Percentiles rank a stretch among this genome's conserved stretches.
phyloP scores from a whole-genome alignment of 2,888 invertebrate genomes.

The Syrista parreyssii region DNA sequence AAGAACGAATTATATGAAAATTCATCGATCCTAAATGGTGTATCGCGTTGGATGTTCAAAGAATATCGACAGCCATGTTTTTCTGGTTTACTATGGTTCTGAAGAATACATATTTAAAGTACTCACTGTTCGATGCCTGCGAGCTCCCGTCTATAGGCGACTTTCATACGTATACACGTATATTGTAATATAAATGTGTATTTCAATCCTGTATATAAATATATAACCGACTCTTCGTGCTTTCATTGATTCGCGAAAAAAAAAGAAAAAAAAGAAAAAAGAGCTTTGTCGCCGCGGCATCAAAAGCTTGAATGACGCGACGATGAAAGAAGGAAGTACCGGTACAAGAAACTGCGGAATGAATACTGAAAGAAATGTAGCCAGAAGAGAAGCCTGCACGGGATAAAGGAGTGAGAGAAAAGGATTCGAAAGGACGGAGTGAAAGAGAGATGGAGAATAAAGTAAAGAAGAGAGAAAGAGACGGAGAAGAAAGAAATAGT shows the following conservation, averaged over 20 bases:
- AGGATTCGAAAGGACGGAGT: conserved; percentile 19
- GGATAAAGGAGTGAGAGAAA: not conserved
- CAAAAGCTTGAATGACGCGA: conserved; percentile 57
- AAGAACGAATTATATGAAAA: not conserved
- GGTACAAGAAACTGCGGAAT: conserved; percentile 56
- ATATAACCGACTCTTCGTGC: conserved; percentile 41
- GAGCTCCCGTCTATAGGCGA: conserved; percentile 22
- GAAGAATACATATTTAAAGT: conserved; percentile 37
- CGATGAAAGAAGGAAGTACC: conserved; percentile 58
- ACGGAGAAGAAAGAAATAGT: not conserved
- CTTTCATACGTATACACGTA: conserved; percentile 8
- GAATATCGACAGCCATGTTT: conserved; percentile 24
- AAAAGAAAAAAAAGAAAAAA: conserved; percentile 50
- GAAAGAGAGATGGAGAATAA: conserved; percentile 11
- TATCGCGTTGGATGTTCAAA: conserved; percentile 8
- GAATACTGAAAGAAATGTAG: conserved; percentile 54
- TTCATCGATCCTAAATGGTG: not conserved
- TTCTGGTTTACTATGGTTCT: conserved; percentile 2
- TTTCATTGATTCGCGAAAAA: conserved; percentile 51
- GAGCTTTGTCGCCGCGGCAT: conserved; percentile 55
- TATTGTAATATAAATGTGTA: conserved; percentile 14
- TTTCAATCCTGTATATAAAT: conserved; percentile 16
- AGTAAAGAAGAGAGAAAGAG: conserved; percentile 24
- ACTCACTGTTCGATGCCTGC: conserved; percentile 26
- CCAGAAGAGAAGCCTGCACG: not conserved